A percentile compares a stretch with the other conserved stretches of the same genome.
phyloP scores from a whole-genome alignment of 2,888 invertebrate genomes.

The Orthosia cruda region DNA sequence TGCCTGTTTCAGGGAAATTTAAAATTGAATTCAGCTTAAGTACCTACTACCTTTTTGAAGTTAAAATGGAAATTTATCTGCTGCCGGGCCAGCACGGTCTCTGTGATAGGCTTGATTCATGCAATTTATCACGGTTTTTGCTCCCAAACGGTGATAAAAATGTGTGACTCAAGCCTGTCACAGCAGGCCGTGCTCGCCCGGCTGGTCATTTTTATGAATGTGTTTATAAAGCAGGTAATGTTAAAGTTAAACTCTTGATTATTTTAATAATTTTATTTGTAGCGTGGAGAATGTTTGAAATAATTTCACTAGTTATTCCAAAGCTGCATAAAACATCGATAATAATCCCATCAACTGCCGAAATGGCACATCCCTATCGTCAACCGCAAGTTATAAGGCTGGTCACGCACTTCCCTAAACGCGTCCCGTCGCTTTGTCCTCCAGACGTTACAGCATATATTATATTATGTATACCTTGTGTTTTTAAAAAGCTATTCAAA shows the following conservation, averaged over 20 bases:
- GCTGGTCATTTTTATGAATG: background rate
- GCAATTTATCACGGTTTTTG: too few species aligned
- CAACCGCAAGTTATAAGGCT: slow-evolving; percentile 79
- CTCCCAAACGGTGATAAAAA: too few species aligned
- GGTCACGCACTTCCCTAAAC: slow-evolving; percentile 91
- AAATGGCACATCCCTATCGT: slow-evolving; percentile 52
- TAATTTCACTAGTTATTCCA: background rate
- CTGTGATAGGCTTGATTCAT: too few species aligned
- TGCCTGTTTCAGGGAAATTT: background rate
- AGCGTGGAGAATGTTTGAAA: background rate
- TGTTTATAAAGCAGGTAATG: background rate
- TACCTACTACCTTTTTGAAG: too few species aligned
- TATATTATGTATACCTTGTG: slow-evolving; percentile 59
- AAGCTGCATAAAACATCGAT: slow-evolving; percentile 49
- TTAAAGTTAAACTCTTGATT: background rate
- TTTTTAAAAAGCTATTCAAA: slow-evolving; percentile 71
- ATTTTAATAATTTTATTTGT: background rate
- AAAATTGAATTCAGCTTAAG: background rate
- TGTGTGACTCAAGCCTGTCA: too few species aligned
- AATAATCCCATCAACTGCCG: background rate
- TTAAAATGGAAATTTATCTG: background rate
- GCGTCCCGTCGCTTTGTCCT: slow-evolving; percentile 84
- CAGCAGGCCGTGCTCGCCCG: too few species aligned
- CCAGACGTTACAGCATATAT: slow-evolving; percentile 74
- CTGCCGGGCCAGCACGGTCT: too few species aligned